These are phyloP conservation scores for Esox masquinongy DNA, from an alignment of 2,797 vertebrate species.

Conservation along the genomic window DNA sequence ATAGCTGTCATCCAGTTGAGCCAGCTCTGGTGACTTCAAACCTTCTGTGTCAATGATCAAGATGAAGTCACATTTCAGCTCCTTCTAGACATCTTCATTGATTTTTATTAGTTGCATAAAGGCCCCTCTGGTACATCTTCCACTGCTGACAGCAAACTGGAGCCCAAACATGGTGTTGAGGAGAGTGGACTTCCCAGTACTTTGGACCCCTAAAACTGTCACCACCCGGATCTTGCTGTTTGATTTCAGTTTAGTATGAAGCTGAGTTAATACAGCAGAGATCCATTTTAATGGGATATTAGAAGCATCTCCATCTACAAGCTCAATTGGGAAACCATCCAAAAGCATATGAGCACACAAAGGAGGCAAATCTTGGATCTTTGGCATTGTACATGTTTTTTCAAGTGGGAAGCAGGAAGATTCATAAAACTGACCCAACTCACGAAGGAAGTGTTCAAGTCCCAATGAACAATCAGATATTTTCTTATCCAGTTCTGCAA, in stretches of 20 bases:
- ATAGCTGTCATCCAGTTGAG: no score
- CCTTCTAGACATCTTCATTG: conserved; percentile 43
- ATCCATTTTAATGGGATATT: conserved; percentile 67
- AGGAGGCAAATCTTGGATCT: conserved; percentile 51
- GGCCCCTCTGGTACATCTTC: no score
- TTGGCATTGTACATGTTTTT: conserved; percentile 27
- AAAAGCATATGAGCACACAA: conserved; percentile 64
- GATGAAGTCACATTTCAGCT: conserved; percentile 67
- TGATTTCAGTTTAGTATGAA: conserved; percentile 62
- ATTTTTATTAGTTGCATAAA: conserved; percentile 68
- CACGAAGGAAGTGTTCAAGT: no score
- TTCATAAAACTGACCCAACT: no score
- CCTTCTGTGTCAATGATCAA: conserved; percentile 70
- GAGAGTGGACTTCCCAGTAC: conserved; percentile 60
- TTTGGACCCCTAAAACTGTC: conserved; percentile 24
- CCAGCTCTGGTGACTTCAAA: no score
- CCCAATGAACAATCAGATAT: no score
- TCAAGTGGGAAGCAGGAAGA: no score
- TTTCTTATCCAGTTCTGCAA: no score
- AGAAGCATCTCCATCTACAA: conserved; percentile 64
- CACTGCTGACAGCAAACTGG: no score
- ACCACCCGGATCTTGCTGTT: conserved; percentile 46
- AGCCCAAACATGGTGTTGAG: conserved; percentile 77
- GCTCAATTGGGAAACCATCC: conserved; percentile 62
- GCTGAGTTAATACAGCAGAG: conserved; percentile 57